Evolutionary conservation across 2,797 vertebrate species (phyloP), one percentile per base, ranked within the genome.

Genomic region (Forpus xanthops): DNA sequence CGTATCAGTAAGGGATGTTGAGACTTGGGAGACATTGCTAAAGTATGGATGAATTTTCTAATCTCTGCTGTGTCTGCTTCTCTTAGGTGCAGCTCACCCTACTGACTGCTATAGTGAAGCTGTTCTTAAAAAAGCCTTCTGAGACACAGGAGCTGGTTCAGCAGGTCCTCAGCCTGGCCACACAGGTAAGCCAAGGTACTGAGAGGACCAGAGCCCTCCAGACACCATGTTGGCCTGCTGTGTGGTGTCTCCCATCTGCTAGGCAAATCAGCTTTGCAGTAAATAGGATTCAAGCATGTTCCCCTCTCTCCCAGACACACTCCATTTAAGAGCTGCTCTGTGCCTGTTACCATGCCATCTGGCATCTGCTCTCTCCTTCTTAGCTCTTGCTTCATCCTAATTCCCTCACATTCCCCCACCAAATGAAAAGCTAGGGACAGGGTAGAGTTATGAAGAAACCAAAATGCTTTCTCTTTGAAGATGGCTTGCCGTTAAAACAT

Each of bases 71-170:
- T 65, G 23, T 15, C 72, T 19, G 25, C 87, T 77, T 77, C 14
- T 61, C 73, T 21, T 65, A 99, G 99, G 99, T 99, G 52, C 99
- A 99, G 97, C 98, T 99, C 87, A 99, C 99, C 65, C 97, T 99
- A 35, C 98, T 99, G 96, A 99, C 99, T 4, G 99, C 99, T 42
- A 99, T 99, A 44, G 99, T 99, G 94, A 99, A 99, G 96, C 97
- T 99, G 53, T 99, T 99, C 97, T 97, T 99, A 62, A 99, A 99
- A 96, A 99, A 99, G 95, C 99, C 99, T 8, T 99, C 99, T 1
- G 99, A 99, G 98, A 99, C 99, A 4, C 99, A 99, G 96, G 99
- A 99, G 97, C 96, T 99, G 94, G 99, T 99, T 53, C 99, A 99
- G 96, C 99, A 99, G 97, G 99, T 99, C 62, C 98, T 99, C 94